Conservation (phyloP, 2,797 vertebrate species). For the Numenius phaeopus region DNA sequence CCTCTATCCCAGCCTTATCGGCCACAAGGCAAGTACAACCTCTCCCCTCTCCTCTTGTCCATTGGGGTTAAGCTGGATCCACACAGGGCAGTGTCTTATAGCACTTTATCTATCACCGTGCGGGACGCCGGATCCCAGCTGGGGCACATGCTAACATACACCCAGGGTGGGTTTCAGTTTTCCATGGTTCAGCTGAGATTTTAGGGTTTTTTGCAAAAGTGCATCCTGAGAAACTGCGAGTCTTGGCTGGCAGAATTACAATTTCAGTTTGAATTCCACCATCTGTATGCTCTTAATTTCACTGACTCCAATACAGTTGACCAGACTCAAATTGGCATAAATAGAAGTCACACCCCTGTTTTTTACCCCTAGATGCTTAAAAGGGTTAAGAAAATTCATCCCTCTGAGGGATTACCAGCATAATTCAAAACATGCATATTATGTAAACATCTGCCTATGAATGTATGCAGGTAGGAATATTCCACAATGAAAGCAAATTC, state of each 20-base stretch:
- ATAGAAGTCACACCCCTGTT: not conserved
- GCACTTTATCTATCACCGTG: fast-evolving
- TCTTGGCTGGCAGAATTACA: not conserved
- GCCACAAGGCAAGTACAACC: not conserved
- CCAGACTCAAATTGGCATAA: not conserved
- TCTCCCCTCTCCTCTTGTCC: not conserved
- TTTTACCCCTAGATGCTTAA: not conserved
- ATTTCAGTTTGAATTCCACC: not conserved
- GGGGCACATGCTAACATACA: fast-evolving
- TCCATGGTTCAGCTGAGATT: not conserved
- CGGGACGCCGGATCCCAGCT: fast-evolving
- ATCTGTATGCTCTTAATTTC: not conserved
- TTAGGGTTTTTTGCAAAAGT: not conserved
- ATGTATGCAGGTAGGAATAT: not conserved
- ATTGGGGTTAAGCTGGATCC: not conserved
- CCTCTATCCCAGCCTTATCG: not conserved
- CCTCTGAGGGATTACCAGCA: no score
- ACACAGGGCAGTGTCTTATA: not conserved
- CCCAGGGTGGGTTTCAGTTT: not conserved
- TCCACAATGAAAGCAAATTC: not conserved
- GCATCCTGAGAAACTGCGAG: not conserved
- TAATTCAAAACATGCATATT: not conserved
- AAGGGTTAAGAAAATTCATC: not conserved
- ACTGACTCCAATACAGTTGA: not conserved
- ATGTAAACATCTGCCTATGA: not conserved